Evolutionary conservation across 2,113 vertebrate species (phyloP).

Genomic region (Scomber scombrus): DNA sequence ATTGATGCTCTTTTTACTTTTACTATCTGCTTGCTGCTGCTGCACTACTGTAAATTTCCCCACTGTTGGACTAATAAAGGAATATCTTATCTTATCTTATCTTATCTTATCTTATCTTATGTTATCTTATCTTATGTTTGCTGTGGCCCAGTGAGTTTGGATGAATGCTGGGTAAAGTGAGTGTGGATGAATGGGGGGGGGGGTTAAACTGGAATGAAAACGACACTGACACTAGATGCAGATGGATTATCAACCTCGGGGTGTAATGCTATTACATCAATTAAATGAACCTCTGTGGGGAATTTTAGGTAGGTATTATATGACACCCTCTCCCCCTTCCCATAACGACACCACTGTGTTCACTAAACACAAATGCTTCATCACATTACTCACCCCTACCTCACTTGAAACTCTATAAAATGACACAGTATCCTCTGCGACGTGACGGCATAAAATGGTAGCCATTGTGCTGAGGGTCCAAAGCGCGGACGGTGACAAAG

Average conservation of each 20-base stretch:
- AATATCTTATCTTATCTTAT: too few relatives aligned
- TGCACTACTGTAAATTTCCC: too few relatives aligned
- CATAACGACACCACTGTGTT: too few relatives aligned
- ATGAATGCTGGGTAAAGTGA: not conserved
- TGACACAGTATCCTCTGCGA: slow-evolving; percentile 34
- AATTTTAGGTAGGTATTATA: not conserved
- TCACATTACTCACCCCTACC: slow-evolving; percentile 32
- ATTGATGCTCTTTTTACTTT: too few relatives aligned
- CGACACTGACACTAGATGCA: slow-evolving; percentile 20
- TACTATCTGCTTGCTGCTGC: too few relatives aligned
- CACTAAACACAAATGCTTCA: not conserved
- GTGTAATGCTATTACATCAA: slow-evolving; percentile 48
- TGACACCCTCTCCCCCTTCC: too few relatives aligned
- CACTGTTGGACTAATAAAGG: too few relatives aligned
- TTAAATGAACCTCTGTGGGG: slow-evolving; percentile 48
- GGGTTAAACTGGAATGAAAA: slow-evolving; percentile 25
- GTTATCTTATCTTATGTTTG: not conserved
- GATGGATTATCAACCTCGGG: slow-evolving; percentile 49
- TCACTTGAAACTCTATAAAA: slow-evolving; percentile 4
- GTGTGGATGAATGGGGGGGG: not conserved
- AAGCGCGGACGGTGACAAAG: slow-evolving; percentile 32
- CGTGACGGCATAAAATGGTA: slow-evolving; percentile 7
- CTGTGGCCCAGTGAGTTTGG: not conserved
- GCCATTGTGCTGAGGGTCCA: slow-evolving; percentile 31
- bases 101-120: too few relatives aligned